Percentiles rank a stretch among this genome's conserved stretches.
Evolutionary conservation across 2,113 vertebrate species (phyloP).

Genomic region (Lepidothrix coronata): DNA sequence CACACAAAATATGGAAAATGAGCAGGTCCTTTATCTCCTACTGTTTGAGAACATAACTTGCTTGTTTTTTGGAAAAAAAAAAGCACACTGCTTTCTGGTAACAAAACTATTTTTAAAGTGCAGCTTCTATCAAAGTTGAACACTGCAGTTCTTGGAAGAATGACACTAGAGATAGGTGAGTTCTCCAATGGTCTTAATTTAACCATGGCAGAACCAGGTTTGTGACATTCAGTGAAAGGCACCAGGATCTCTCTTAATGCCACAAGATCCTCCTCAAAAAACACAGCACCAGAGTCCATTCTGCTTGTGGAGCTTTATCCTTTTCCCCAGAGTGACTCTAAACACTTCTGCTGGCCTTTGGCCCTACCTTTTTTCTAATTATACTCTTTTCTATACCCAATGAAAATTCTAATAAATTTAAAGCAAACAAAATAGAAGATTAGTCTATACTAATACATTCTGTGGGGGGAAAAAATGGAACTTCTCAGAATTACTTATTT

Average conservation of each 20-base stretch:
- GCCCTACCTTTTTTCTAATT: not conserved
- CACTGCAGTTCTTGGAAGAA: not conserved
- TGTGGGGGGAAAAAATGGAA: rapidly evolving
- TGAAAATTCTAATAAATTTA: not conserved
- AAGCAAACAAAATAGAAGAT: not conserved
- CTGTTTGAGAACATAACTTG: not conserved
- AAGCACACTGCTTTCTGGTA: not conserved
- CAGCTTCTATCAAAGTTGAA: not conserved
- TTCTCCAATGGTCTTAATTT: not conserved
- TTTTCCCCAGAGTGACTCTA: not conserved
- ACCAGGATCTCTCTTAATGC: not conserved
- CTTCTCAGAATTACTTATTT: not conserved
- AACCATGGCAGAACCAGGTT: not conserved
- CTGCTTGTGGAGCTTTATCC: not conserved
- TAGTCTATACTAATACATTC: not conserved
- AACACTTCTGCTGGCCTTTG: not conserved
- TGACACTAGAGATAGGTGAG: not conserved
- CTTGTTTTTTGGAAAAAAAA: not conserved
- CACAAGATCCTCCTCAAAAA: not conserved
- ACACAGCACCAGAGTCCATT: not conserved
- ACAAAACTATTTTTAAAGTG: not conserved
- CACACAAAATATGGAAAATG: not conserved
- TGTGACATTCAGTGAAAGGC: not conserved
- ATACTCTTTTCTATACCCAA: not conserved
- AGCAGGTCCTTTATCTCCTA: not conserved